Conservation (phyloP, 1,140 invertebrate species). For the Megalopta genalis region DNA sequence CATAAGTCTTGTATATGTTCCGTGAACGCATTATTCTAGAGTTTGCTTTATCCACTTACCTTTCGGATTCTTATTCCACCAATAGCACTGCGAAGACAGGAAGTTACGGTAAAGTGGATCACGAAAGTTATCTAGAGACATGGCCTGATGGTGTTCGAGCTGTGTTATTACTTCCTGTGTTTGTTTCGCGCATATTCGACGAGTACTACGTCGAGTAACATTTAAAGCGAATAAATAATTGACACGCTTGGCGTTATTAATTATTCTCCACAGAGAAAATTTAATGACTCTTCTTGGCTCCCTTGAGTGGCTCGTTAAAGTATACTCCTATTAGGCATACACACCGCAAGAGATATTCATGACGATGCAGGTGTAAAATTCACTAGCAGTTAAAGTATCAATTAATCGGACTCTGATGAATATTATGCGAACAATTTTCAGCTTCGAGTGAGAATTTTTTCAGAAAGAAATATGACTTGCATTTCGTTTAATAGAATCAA, state of each 20-base stretch:
- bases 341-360: not conserved
- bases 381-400: no score
- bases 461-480: no score
- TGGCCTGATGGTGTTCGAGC: not conserved
- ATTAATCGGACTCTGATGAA: no score
- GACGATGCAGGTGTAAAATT: not conserved
- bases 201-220: not conserved
- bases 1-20: not conserved
- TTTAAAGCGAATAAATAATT: not conserved
- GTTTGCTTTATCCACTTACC: conserved; percentile 46
- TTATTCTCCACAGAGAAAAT: conserved; percentile 3
- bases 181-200: not conserved
- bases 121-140: conserved; percentile 28
- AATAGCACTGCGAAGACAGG: conserved; percentile 29
- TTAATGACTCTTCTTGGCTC: no score
- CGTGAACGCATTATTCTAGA: conserved; percentile 25
- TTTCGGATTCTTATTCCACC: conserved; percentile 17
- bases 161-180: not conserved
- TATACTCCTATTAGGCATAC: not conserved
- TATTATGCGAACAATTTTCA: no score
- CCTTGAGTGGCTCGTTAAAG: no score
- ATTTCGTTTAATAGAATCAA: no score
- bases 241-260: not conserved
- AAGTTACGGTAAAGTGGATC: conserved; percentile 32
- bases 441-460: no score